Base-by-base conservation (phyloP, 1,140 invertebrate genomes). In the Cydia amplana region DNA sequence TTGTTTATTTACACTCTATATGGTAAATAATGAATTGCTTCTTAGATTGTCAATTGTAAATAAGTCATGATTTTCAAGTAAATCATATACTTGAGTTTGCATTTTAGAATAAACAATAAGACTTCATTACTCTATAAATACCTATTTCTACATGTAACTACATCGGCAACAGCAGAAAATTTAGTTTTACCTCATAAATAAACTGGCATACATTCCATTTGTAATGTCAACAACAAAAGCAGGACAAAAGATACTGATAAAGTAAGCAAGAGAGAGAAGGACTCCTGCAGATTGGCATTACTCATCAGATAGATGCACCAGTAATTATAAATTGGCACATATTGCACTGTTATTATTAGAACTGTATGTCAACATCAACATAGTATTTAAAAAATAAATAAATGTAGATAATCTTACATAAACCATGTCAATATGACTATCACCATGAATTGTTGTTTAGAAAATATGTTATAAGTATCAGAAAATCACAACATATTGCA, bases 311-410 rank as follows among this genome's bases (percentile, higher is more conserved):
- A 25, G 72, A 20, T 73, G 40, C 20, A 46, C 25, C 25, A 51
- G 72, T 73, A 73, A 73, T 70, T 40, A 51, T 49, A 46, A 46
- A 18, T 46, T 73, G 72, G 46, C 23, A 73, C 18, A 73, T 40
- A 23, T 23, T 49, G 20, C 16, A 16, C 1, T 23, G 46, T 16
- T 25, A 73, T 72, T 46, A 23, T 14, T 28, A 73, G 25, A 40
- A 73, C 18, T 46, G 18, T 25, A 25, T 51, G 40, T 49, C 36
- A 43, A 73, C 46, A 73, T 25, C 25, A 49, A 49, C 36, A 46
- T 43, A 0, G 28, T 46, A 18, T 18, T 36, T 49, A 20, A 49
- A 25, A 49, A 9, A 46, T 32, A 18, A 28, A 73, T 7, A 60
- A n/a, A 28, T 28, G 28, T 20, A 20, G 1, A 9, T 60, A 60